These are phyloP conservation scores for Pionites leucogaster DNA, from an alignment of 2,113 vertebrate species.

Conservation along the genomic window DNA sequence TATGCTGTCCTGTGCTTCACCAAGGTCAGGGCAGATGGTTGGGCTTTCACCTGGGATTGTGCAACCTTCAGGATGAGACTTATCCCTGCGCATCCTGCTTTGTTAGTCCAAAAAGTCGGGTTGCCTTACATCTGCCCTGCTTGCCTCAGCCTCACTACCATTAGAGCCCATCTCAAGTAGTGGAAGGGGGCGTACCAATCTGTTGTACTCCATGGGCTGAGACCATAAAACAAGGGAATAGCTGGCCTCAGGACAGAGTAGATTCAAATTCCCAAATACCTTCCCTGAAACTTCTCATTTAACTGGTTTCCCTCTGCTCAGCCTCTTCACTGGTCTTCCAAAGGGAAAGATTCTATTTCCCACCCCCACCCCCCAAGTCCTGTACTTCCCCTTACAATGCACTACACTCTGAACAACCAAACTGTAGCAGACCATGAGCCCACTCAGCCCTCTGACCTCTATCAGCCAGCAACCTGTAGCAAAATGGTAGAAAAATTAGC, in stretches of 20 bases:
- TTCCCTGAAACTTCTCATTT: not conserved
- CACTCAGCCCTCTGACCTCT: not conserved
- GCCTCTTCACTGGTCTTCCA: not conserved
- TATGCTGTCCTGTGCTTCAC: accelerated
- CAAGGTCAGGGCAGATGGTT: not conserved
- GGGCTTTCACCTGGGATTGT: not conserved
- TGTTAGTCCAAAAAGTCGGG: not conserved
- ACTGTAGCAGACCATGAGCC: not conserved
- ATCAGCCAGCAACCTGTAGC: not conserved
- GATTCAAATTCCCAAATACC: not conserved
- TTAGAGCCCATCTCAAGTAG: not conserved
- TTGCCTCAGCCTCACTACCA: not conserved
- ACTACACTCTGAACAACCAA: not conserved
- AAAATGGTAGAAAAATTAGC: not conserved
- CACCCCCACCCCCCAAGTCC: not conserved
- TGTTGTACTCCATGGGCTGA: not conserved
- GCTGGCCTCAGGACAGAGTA: not conserved
- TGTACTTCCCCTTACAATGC: not conserved
- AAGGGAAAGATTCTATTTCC: not conserved
- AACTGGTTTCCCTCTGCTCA: not conserved
- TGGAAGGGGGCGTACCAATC: not conserved
- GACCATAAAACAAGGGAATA: not conserved
- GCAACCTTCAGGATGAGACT: not conserved
- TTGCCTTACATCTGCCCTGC: not conserved
- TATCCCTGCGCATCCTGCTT: not conserved